Conservation (phyloP, 2,888 invertebrate species). For the Lissocephala sabroskyi region DNA sequence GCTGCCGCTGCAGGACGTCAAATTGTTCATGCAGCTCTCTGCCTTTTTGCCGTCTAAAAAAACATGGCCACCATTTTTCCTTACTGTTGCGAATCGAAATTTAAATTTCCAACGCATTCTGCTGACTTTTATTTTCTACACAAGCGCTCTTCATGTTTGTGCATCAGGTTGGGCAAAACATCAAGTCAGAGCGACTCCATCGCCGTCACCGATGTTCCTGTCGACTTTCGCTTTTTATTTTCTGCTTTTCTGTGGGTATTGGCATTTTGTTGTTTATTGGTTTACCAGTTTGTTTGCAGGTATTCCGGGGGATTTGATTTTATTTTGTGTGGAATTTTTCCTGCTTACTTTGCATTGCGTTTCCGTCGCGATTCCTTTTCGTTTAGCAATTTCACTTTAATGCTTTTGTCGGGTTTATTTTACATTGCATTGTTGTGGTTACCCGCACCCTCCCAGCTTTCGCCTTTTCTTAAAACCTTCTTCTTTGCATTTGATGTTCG, state of each 20-base stretch:
- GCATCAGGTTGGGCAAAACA: too few relatives aligned
- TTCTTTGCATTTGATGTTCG: background rate
- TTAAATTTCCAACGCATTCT: constrained; percentile 13
- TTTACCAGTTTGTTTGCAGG: constrained; percentile 20
- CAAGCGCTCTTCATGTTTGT: too few relatives aligned
- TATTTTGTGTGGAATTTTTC: constrained; percentile 24
- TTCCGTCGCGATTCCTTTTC: constrained; percentile 20
- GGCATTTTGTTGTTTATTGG: constrained; percentile 25
- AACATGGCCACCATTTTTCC: too few relatives aligned
- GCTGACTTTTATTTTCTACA: constrained; percentile 4
- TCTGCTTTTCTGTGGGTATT: too few relatives aligned
- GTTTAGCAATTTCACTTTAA: constrained; percentile 15
- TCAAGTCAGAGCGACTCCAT: too few relatives aligned
- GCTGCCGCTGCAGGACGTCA: too few relatives aligned
- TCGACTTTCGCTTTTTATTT: too few relatives aligned
- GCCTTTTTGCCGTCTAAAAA: too few relatives aligned
- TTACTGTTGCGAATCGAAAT: constrained; percentile 13
- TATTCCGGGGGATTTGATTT: constrained; percentile 14
- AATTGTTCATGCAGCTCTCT: too few relatives aligned
- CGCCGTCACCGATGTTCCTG: too few relatives aligned
- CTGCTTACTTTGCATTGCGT: constrained; percentile 15
- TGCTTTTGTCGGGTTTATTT: too few relatives aligned
- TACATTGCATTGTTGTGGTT: background rate
- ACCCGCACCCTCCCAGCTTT: too few relatives aligned
- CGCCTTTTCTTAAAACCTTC: background rate